phyloP scores from a whole-genome alignment of 2,797 vertebrate genomes.

The Danio tinwini region DNA sequence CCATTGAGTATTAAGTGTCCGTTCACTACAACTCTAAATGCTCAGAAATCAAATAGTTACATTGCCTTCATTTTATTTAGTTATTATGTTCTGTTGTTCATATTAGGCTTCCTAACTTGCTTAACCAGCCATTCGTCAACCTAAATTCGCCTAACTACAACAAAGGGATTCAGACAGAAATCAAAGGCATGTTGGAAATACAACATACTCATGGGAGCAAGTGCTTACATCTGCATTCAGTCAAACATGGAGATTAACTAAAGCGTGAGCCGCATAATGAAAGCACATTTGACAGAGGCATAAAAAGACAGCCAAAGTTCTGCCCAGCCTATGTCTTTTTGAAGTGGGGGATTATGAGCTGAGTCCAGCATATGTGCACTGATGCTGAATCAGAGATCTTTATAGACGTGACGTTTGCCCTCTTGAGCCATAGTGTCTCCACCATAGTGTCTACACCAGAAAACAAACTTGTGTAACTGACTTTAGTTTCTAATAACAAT shows the following conservation, averaged over 20 bases:
- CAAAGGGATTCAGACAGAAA: background rate
- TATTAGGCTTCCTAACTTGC: background rate
- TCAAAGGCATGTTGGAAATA: background rate
- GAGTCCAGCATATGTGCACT: conserved; percentile 6
- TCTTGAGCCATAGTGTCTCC: conserved; percentile 11
- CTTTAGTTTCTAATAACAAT: conserved; percentile 55
- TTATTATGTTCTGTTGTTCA: background rate
- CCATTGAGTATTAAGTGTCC: background rate
- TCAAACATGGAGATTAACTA: conserved; percentile 43
- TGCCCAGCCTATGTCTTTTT: conserved; percentile 40
- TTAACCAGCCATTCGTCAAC: background rate
- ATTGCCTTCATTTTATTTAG: background rate
- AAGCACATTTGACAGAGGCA: conserved; percentile 48
- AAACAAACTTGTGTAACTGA: conserved; percentile 61
- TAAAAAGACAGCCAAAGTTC: conserved; percentile 54
- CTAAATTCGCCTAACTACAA: background rate
- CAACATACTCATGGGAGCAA: conserved; percentile 48
- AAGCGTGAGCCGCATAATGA: conserved; percentile 39
- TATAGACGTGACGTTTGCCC: background rate
- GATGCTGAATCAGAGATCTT: conserved; percentile 38
- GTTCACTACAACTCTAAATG: background rate
- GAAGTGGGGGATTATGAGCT: conserved; percentile 47
- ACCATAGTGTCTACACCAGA: conserved; percentile 30
- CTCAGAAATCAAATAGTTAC: background rate
- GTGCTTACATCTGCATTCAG: conserved; percentile 42